Base-by-base conservation (phyloP, 2,888 invertebrate genomes). In the Unio pictorum region DNA sequence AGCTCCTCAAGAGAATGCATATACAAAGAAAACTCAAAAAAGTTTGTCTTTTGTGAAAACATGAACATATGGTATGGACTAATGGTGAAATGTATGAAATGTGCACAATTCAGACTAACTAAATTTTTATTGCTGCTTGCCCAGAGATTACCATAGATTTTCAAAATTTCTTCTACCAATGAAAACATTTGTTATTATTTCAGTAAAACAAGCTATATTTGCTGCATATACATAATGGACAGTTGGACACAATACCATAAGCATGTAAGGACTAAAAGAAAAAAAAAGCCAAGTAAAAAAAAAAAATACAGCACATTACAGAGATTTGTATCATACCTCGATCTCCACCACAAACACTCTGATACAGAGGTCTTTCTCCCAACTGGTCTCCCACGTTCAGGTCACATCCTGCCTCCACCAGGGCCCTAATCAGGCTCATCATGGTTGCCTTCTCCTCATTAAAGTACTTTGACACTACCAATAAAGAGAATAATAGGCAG, bases 361-460 rank as follows among this genome's bases (percentile, higher is more conserved):
- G 88, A 69, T 85, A 86, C 15, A 89, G 73, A 1, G 89, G 86
- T 28, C 84, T 84, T 81, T 85, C 87, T 23, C 87, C 87, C 56
- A 83, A 76, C 17, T 71, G 75, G 74, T 89, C 88, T 7, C 70
- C 71, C 17, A 76, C 79, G 76, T 86, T 84, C 8, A 88, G 70
- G 68, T 87, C 81, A 75, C 86, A 85, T 1, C 84, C 84, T n/a
- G 78, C 75, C 5, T 80, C 75, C 28, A 89, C 79, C 34, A 89
- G 75, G 28, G 75, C 73, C 69, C 79, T 75, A 1, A 87, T 84
- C 26, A 89, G 65, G 34, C 70, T 70, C 67, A 81, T 72, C 20
- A 78, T 76, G 56, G 78, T 71, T 26, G 74, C 79, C 55, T 70
- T 73, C 18, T 78, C 81, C 34, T 76, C 73, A 70, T 80, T 82